Base-by-base conservation (phyloP, 2,113 vertebrate genomes). In the Recurvirostra avosetta region DNA sequence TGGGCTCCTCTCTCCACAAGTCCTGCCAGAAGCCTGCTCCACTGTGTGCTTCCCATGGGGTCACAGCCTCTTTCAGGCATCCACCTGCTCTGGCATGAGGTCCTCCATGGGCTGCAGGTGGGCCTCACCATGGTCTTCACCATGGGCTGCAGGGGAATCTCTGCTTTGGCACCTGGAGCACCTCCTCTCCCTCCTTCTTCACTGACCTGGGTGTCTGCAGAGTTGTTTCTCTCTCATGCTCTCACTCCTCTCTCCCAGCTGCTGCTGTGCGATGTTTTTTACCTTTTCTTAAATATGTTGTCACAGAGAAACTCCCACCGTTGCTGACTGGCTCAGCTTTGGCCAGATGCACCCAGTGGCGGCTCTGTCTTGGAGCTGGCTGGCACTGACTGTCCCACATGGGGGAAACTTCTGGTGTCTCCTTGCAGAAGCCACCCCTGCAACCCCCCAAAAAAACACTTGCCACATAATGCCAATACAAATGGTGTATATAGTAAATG, bases 41-140 rank as follows among this genome's bases (percentile, higher is more conserved):
- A 43, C 18, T 2, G 0, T 2, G 3, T 15, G 15, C 4, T 55
- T 8, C 11, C 25, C 26, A 67, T 2, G 1, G 26, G 27, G n/a
- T 38, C 63, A 47, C 41, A 58, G 34, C 25, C 62, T 80, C 50
- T 15, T 36, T 67, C 1, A 1, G 36, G 17, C 10, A 41, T 16
- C 17, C 59, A 15, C 27, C 65, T 49, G 25, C 10, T 67, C 25
- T 2, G 1, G 19, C 5, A 0, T 9, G 5, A 21, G 52, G 16
- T 20, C 16, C 40, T 36, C 12, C 34, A 11, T 1, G 2, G 15
- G 15, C 40, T 56, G 15, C 27, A 32, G 26, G 36, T 72, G 27
- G 14, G 29, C 15, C 38, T 55, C 50, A 32, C 36, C 21, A 41
- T 13, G 70, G 36, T 40, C 36, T 53, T 32, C 50, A 9, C 27